Conservation (phyloP, 2,113 vertebrate species). For the Paraplagusia blochii region DNA sequence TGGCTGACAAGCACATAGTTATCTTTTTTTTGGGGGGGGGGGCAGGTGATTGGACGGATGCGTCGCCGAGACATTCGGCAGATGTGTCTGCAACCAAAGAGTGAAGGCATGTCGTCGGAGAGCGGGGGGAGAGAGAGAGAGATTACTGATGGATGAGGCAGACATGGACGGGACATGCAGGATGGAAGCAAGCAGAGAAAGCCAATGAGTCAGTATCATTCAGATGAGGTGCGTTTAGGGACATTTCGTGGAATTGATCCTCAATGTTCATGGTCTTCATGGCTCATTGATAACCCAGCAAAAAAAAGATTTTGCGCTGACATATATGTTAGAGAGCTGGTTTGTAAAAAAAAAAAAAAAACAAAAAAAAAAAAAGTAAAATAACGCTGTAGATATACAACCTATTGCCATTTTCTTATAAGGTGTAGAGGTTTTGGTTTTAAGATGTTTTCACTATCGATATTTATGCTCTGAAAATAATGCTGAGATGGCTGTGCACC, state of each 20-base stretch:
- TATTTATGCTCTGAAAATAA: too few relatives aligned
- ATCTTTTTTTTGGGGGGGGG: slow-evolving; percentile 5
- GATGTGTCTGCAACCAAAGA: slow-evolving; percentile 36
- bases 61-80: slow-evolving; percentile 28
- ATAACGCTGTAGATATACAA: too few relatives aligned
- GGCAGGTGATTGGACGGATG: slow-evolving; percentile 19
- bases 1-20: slow-evolving; percentile 18
- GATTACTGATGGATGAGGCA: slow-evolving; percentile 32
- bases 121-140: slow-evolving; percentile 31
- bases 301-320: slow-evolving; percentile 13
- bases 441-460: too few relatives aligned
- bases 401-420: too few relatives aligned
- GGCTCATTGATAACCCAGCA: slow-evolving; percentile 59
- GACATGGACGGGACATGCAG: slow-evolving; percentile 50
- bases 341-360: too few relatives aligned
- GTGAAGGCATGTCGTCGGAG: slow-evolving; percentile 33
- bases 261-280: slow-evolving; percentile 1
- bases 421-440: too few relatives aligned
- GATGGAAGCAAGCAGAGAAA: slow-evolving; percentile 43
- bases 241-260: not conserved
- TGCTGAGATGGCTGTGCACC: too few relatives aligned
- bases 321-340: not conserved
- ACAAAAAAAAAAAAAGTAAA: too few relatives aligned
- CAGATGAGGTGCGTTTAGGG: not conserved
- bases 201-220: not conserved